Base-by-base conservation (phyloP, 2,113 vertebrate genomes). In the Anhinga rufa region DNA sequence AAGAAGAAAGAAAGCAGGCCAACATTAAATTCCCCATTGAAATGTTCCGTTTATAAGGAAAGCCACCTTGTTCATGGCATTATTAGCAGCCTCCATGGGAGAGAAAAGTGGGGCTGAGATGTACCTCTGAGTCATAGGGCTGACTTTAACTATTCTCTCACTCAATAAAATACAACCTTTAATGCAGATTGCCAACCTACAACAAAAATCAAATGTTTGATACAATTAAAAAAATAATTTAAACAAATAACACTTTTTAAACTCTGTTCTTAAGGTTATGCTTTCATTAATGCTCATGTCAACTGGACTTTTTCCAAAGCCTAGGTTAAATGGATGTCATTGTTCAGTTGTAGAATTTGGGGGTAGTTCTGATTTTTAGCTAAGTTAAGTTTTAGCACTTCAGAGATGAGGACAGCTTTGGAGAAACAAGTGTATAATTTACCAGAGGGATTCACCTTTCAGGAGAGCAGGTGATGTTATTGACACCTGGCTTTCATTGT, bases 181-280 rank as follows among this genome's bases (percentile, higher is more conserved):
- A 18, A 32, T 31, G 31, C 38, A 65, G 9, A 76, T 36, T 48
- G 18, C 14, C 5, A 29, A 22, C 3, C 18, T 85, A 46, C 7
- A 74, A 42, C 8, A 58, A 55, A 57, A 46, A 52, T n/a, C 8
- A 51, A 38, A 60, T 49, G 15, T 60, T 52, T 66, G 14, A 42
- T 49, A 61, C 5, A 66, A 58, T 51, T 15, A 2, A 24, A 70
- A 64, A 36, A n/a, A 9, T 4, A 38, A 38, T 22, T n/a, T 44
- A 51, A 75, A 34, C 24, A 70, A 54, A n/a, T 14, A 61, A 2
- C 18, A 40, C 5, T 40, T 93, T 48, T 24, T 3, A 32, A 64
- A 20, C 14, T 68, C 25, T 1, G 0, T 61, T 82, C 28, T 62
- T 89, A 40, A 0, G 3, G 7, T 7, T 46, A 49, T 0, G 1